These are phyloP conservation scores for Athrips mouffetella DNA, from an alignment of 2,888 invertebrate genomes.

Conservation along the genomic window DNA sequence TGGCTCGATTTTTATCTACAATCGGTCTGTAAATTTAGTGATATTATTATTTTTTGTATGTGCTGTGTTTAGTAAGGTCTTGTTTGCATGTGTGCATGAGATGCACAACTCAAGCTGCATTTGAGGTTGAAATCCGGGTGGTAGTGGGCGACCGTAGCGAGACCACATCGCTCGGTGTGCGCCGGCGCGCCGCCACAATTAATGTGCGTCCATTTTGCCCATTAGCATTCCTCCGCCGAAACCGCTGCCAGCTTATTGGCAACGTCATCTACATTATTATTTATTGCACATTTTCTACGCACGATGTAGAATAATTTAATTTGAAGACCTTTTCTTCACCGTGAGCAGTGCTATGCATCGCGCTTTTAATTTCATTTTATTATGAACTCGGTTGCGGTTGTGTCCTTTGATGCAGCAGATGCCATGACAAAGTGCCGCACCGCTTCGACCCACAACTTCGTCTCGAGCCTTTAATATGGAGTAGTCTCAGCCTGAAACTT, in stretches of 20 bases:
- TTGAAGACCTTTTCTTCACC: conserved; percentile 8
- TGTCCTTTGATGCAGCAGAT: conserved; percentile 49
- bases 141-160: conserved; percentile 24
- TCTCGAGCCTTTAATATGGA: conserved; percentile 54
- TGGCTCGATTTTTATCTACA: conserved; percentile 32
- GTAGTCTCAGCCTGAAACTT: conserved; percentile 51
- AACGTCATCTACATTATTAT: conserved; percentile 53
- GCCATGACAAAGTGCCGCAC: conserved; percentile 48
- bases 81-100: neutral
- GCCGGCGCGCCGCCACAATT: conserved; percentile 39
- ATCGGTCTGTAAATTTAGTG: neutral
- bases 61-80: neutral
- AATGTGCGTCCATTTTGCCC: conserved; percentile 51
- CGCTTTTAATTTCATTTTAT: conserved; percentile 40
- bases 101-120: conserved; percentile 17
- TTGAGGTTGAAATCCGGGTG: conserved; percentile 30
- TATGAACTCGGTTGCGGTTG: conserved; percentile 36
- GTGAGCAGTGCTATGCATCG: conserved; percentile 21
- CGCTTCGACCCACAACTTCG: conserved; percentile 46
- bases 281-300: conserved; percentile 38
- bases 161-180: conserved; percentile 32
- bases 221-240: conserved; percentile 57
- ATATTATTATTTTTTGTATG: neutral
- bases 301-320: neutral
- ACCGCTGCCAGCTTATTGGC: conserved; percentile 47